Conservation (phyloP, 2,113 vertebrate genomes). For the Cisticola juncidis region DNA sequence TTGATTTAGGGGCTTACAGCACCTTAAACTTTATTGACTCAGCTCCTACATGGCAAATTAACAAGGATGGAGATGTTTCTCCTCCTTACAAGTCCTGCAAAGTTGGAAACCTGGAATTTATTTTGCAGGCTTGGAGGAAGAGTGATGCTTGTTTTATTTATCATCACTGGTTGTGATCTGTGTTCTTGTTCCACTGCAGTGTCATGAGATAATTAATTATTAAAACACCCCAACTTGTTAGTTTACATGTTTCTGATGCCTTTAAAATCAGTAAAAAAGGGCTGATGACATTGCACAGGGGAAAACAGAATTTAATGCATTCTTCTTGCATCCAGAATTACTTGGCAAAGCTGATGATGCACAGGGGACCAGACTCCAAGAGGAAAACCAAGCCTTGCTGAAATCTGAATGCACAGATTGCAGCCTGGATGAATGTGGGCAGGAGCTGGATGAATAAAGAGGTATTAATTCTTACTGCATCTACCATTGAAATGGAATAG, state of each 20-base stretch:
- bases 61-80: neutral
- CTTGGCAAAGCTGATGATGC: neutral
- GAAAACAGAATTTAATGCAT: neutral
- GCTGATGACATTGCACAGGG: neutral
- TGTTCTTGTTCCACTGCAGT: neutral
- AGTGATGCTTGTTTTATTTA: neutral
- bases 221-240: neutral
- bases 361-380: neutral
- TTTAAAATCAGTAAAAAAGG: neutral
- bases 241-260: neutral
- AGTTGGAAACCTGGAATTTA: neutral
- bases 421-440: neutral
- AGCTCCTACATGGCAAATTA: neutral
- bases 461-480: constrained; percentile 3
- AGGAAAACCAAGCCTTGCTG: neutral
- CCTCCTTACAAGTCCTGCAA: neutral
- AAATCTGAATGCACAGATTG: neutral
- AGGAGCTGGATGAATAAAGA: constrained; percentile 35
- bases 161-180: neutral
- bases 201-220: neutral
- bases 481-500: neutral
- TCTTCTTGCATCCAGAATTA: neutral
- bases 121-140: neutral
- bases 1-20: neutral
- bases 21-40: neutral